Base-by-base conservation (phyloP, 2,888 invertebrate species). In the Luperina nickerlii region DNA sequence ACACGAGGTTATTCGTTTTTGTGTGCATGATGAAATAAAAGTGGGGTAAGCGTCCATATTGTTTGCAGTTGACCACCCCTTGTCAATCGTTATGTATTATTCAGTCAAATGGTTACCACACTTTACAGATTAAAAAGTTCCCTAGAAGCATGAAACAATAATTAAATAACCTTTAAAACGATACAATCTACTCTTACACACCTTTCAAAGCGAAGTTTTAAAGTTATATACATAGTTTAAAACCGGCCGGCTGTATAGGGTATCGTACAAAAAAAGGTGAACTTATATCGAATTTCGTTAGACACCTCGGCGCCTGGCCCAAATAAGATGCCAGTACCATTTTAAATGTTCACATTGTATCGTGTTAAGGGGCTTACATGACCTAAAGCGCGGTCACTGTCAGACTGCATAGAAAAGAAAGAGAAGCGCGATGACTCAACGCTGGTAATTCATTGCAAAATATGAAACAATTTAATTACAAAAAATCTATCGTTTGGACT, bases 281-380 rank as follows among this genome's bases (percentile, higher is more conserved):
- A 82, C 75, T 76, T 69, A 79, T 84, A 90, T 84, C 89, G 84
- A 86, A 89, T 91, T 88, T 90, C 72, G 88, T 90, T 79, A 95
- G 95, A 94, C 95, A 92, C 79, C 73, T 88, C 91, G 95, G 94
- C 95, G 94, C 93, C 94, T 88, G 86, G 86, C 89, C 86, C 89
- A 88, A 90, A 88, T 87, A 69, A 78, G 78, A 84, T 66, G 81
- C n/a, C n/a, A n/a, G 77, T 82, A 85, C 82, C 76, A 84, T 84
- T 88, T 83, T 45, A 84, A 87, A 82, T 74, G 74, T 75, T 74
- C 73, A 63, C 71, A 45, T 71, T 48, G 66, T 71, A 70, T 74
- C 48, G 54, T 66, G 32, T 74, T 74, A 32, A 32, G 32, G 32
- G 32, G 32, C 32, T 32, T 32, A 32, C 32, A 32, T 32, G 32